Evolutionary conservation across 2,797 vertebrate genomes (phyloP), one percentile per base, ranked within the genome.

Genomic region (Oryzias sinensis): DNA sequence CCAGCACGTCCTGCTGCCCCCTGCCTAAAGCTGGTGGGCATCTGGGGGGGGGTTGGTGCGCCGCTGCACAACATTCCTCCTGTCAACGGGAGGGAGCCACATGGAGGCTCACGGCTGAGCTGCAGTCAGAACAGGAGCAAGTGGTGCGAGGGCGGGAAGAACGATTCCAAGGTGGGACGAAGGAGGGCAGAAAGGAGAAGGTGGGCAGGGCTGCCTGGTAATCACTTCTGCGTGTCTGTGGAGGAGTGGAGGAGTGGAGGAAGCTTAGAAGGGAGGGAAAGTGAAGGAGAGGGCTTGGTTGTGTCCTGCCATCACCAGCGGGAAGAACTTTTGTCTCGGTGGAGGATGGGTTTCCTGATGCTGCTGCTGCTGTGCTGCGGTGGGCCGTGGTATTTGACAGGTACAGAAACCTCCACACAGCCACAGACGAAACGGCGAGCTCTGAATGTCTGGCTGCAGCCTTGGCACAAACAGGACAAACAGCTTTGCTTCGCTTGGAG

Each of bases 21-120:
- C 70, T 48, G 42, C 47, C 15, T 33, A 59, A 47, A 65, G 13
- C 64, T 65, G 60, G 67, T 62, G 65, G 80, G 68, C 69, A 67
- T 72, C 68, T 60, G 14, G 63, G 62, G 59, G 59, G 61, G 62
- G 25, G 43, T 65, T 37, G 33, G 33, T 37, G 9, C 33, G 70
- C 64, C 63, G 70, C 79, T 75, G 80, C 73, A 16, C 56, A 65
- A 50, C 92, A 93, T 93, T 93, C 93, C 86, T 91, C 74, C 29
- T 91, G 92, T 94, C 93, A 90, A 62, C 59, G 85, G 93, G 90
- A 88, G 90, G 90, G 59, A 93, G 89, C 90, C 93, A 94, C 93
- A 93, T 94, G 93, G 92, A 79, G 83, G 81, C 85, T 95, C 93
- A 93, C 77, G 40, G 58, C 87, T 81, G 81, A 74, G 67, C 79